Evolutionary conservation across 1,140 invertebrate species (phyloP).

Genomic region (Wasmannia auropunctata): DNA sequence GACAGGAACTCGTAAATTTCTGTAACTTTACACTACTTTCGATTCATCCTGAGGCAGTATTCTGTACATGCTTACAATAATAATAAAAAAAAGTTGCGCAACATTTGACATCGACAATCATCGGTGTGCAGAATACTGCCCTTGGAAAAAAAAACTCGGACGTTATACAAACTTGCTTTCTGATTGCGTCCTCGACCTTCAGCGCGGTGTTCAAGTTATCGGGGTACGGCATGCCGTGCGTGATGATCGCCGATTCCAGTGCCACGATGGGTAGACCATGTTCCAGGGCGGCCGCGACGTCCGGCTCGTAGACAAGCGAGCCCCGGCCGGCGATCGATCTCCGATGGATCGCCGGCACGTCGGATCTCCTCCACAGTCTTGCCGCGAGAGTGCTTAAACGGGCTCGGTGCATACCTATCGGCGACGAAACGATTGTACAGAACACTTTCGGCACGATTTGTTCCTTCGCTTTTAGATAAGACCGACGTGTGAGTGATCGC

Average conservation of each 20-base stretch:
- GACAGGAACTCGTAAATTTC: neutral
- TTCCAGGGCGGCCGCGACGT: conserved; percentile 87
- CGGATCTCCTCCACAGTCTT: neutral
- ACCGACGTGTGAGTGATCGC: neutral
- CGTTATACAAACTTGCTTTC: conserved; percentile 86
- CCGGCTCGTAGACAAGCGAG: conserved; percentile 77
- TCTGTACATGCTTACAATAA: too few species aligned
- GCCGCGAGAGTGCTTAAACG: neutral
- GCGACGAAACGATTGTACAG: neutral
- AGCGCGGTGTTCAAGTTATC: conserved; percentile 95
- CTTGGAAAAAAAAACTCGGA: neutral
- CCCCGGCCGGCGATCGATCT: neutral
- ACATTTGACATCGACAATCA: too few species aligned
- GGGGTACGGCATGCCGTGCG: conserved; percentile 99
- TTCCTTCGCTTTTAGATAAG: neutral
- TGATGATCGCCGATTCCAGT: conserved; percentile 98
- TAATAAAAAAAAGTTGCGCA: too few species aligned
- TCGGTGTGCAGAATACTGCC: too few species aligned
- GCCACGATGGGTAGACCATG: conserved; percentile 92
- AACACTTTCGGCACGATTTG: neutral
- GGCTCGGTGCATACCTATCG: conserved; percentile 26
- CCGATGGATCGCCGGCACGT: conserved; percentile 8
- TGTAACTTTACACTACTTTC: too few species aligned
- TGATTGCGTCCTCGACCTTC: conserved; percentile 92
- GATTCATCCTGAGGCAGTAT: too few species aligned